Base-by-base conservation (phyloP, 1,140 invertebrate species). In the Eumaeus atala region DNA sequence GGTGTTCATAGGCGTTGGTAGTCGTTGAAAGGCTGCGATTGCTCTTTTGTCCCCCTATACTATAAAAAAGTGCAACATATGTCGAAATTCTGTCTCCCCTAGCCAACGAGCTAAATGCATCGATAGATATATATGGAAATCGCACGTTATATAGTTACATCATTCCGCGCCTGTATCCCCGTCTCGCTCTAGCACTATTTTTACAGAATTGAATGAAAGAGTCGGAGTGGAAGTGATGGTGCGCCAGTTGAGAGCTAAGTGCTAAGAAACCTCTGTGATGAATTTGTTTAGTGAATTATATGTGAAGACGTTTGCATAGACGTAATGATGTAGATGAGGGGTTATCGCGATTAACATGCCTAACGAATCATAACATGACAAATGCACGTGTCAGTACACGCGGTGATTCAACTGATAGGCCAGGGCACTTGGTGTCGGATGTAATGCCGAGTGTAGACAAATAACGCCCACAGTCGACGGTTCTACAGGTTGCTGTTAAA, bases 241-340 rank as follows among this genome's bases (percentile, higher is more conserved):
- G 64, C 65, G 61, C 66, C 14, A 33, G 21, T 53, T 37, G 51
- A 21, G 40, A 53, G 38, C 38, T 53, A 79, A 21, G 40, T 44
- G 38, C 38, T 53, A 79, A 80, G 69, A 82, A 77, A 76, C 79
- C 72, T 79, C 83, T 84, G 80, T 80, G 77, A 84, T 79, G 72
- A 80, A 84, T 78, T 77, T 70, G 72, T 62, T 71, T 84, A 82
- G 75, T 60, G 61, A 77, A 78, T 72, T 70, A 58, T 72, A 61
- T 63, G 62, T 73, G 67, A 67, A 53, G 68, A 72, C 69, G 77
- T 67, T 73, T 70, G 75, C 70, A 74, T 74, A 74, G 68, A 61
- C 61, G 16, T 53, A 33, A 54, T 44, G 40, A 34, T 33, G 34
- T 54, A 28, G 36, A 33, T 44, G 38, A 44, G 14, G 17, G 28